These are phyloP conservation scores for Mesodorylaimus sp. DNA, from an alignment of 2,888 invertebrate genomes.

Conservation along the genomic window DNA sequence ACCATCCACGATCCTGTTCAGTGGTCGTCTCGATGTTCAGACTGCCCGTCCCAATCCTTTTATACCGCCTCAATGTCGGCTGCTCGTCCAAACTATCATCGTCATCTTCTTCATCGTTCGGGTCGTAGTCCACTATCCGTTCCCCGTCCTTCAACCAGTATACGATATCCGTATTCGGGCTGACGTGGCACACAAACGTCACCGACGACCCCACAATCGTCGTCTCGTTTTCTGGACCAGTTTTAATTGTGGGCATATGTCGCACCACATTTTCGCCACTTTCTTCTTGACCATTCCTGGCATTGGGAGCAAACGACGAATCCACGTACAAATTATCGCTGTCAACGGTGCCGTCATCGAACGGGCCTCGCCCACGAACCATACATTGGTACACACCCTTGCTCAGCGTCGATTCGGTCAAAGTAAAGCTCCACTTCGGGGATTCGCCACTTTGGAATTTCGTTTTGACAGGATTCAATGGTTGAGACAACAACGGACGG, in stretches of 20 bases:
- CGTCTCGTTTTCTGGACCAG: neutral
- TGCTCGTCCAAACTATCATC: neutral
- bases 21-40: neutral
- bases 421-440: neutral
- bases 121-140: neutral
- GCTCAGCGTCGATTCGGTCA: neutral
- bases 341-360: neutral
- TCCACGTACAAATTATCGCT: neutral
- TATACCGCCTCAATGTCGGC: no score
- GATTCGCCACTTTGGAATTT: no score
- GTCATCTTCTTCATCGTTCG: no score
- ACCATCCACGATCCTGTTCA: neutral
- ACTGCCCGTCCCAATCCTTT: neutral
- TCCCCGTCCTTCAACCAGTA: slow-evolving; percentile 1
- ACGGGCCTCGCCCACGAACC: neutral
- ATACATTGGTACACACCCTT: neutral
- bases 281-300: neutral
- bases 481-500: neutral
- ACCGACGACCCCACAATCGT: neutral
- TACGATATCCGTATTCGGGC: neutral
- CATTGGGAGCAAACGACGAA: neutral
- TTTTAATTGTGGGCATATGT: neutral
- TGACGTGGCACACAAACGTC: neutral
- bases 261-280: neutral
- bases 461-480: no score